These are phyloP conservation scores for Sternotherus odoratus DNA, from an alignment of 2,797 vertebrate genomes.

Conservation along the genomic window DNA sequence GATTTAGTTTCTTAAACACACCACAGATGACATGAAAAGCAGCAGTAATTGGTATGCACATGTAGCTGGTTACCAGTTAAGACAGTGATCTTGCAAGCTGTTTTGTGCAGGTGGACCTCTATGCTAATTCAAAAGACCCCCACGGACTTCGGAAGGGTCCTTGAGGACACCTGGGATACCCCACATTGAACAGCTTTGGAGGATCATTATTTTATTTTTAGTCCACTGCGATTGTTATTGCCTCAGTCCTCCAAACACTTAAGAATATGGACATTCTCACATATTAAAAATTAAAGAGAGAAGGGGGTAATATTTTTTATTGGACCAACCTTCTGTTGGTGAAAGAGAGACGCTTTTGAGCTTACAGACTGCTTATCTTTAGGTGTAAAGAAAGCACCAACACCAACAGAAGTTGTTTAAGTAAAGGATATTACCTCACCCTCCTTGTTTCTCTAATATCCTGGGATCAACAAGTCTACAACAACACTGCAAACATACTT, in stretches of 20 bases:
- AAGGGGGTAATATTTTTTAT: too few relatives aligned
- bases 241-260: background rate
- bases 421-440: background rate
- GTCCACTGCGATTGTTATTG: background rate
- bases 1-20: too few relatives aligned
- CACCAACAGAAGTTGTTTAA: background rate
- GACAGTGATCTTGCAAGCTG: background rate
- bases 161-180: background rate
- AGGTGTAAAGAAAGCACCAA: too few relatives aligned
- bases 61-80: conserved; percentile 17
- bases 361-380: too few relatives aligned
- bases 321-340: too few relatives aligned
- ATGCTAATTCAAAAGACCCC: background rate
- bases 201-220: background rate
- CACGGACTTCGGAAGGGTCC: background rate
- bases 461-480: too few relatives aligned
- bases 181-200: background rate
- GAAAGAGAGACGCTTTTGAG: too few relatives aligned
- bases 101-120: background rate
- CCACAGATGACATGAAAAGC: too few relatives aligned
- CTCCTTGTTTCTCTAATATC: too few relatives aligned
- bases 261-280: too few relatives aligned
- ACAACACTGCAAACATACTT: background rate
- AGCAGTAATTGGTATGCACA: too few relatives aligned
- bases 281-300: too few relatives aligned